Percentiles rank a stretch among this genome's conserved stretches.
Evolutionary conservation across 1,140 invertebrate species (phyloP).

Genomic region (Neodiprion pinetum): DNA sequence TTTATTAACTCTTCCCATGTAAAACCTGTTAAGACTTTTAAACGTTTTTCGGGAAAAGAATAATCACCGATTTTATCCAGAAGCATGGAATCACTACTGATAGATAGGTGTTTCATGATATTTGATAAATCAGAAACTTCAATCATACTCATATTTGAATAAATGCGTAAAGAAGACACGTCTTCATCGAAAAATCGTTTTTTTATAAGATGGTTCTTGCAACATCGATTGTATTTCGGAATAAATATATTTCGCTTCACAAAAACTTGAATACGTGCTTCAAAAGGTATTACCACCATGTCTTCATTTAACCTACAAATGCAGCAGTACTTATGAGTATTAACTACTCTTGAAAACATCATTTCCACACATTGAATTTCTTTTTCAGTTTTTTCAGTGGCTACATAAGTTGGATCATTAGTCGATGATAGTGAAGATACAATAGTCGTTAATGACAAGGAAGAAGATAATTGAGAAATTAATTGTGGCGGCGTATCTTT

Average conservation of each 20-base stretch:
- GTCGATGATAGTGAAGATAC: neutral
- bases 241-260: slow-evolving; percentile 19
- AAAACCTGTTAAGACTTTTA: slow-evolving; percentile 14
- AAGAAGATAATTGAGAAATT: slow-evolving; percentile 14
- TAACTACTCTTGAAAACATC: neutral
- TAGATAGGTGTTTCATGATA: slow-evolving; percentile 8
- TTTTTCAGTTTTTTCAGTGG: neutral
- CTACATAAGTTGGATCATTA: slow-evolving; percentile 8
- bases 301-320: neutral
- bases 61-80: slow-evolving; percentile 6
- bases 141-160: neutral
- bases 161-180: slow-evolving; percentile 10
- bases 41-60: slow-evolving; percentile 4
- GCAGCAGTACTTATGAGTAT: slow-evolving; percentile 18
- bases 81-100: slow-evolving; percentile 12
- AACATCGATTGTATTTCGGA: slow-evolving; percentile 24
- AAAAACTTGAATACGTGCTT: slow-evolving; percentile 18
- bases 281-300: slow-evolving; percentile 1
- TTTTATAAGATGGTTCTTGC: slow-evolving; percentile 24
- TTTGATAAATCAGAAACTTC: neutral
- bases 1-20: slow-evolving; percentile 13
- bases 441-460: neutral
- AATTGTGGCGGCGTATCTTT: slow-evolving; percentile 1
- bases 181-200: slow-evolving; percentile 24
- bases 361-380: slow-evolving; percentile 14